phyloP scores from a whole-genome alignment of 2,113 vertebrate species.

The Dolichotis patagonum region DNA sequence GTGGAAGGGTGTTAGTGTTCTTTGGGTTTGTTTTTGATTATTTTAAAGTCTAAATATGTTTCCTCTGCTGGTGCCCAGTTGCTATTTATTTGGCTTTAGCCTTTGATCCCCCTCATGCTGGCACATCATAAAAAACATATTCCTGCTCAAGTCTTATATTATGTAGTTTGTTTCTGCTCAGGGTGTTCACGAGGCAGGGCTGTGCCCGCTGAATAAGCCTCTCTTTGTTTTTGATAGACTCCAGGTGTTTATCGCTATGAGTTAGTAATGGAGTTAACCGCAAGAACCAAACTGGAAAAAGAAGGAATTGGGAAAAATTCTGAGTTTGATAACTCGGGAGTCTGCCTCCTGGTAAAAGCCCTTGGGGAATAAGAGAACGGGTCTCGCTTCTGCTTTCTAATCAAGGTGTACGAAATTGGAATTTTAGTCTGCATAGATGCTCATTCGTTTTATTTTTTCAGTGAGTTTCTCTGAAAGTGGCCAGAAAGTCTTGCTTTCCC shows the following conservation, averaged over 20 bases:
- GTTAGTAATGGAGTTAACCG: slow-evolving; percentile 89
- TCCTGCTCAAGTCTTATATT: slow-evolving; percentile 88
- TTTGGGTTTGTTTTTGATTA: slow-evolving; percentile 91
- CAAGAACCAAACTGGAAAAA: slow-evolving; percentile 85
- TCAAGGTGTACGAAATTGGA: slow-evolving; percentile 50
- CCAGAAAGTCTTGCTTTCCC: neutral
- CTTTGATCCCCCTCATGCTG: slow-evolving; percentile 90
- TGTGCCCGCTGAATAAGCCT: slow-evolving; percentile 87
- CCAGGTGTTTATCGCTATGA: slow-evolving; percentile 91
- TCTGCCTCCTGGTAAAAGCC: slow-evolving; percentile 73
- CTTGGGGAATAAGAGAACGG: slow-evolving; percentile 26
- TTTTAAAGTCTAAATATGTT: slow-evolving; percentile 88
- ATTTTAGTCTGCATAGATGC: slow-evolving; percentile 44
- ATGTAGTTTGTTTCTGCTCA: slow-evolving; percentile 88
- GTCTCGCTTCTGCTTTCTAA: slow-evolving; percentile 64
- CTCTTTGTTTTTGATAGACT: slow-evolving; percentile 92
- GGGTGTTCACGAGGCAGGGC: slow-evolving; percentile 83
- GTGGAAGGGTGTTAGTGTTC: slow-evolving; percentile 83
- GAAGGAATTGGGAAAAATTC: slow-evolving; percentile 84
- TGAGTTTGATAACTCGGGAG: slow-evolving; percentile 83
- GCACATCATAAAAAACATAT: slow-evolving; percentile 93
- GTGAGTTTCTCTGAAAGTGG: slow-evolving; percentile 40
- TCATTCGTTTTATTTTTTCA: slow-evolving; percentile 57
- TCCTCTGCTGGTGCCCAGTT: slow-evolving; percentile 89
- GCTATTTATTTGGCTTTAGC: slow-evolving; percentile 90